Evolutionary conservation across 2,113 vertebrate species (phyloP), one percentile per base, ranked within the genome.

Genomic region (Erythrolamprus reginae): DNA sequence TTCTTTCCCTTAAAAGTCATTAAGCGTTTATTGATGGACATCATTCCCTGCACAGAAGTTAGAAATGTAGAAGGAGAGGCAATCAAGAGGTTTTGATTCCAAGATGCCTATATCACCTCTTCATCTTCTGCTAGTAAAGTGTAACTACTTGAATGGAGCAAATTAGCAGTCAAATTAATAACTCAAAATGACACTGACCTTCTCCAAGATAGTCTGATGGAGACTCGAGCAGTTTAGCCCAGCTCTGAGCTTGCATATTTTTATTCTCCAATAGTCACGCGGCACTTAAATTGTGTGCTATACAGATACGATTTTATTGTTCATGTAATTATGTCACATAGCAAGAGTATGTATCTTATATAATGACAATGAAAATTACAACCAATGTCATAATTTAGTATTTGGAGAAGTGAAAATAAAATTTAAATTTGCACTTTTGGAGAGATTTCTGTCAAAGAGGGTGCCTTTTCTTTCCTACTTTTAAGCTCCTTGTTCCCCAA

Each of bases 401-500:
- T 21, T 77, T 77, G 33, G 42, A 17, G 33, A 42, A 77, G 6
- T 77, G 70, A 38, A 84, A 92, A 84, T 90, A 38, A 89, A 45
- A 89, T 89, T 70, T 90, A 91, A 88, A 95, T 55, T 45, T 47
- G 47, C 51, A 93, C 70, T n/a, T 5, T n/a, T 55, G 77, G 93
- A 13, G 88, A 87, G 5, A 89, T 95, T 96, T 95, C 19, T 95
- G 94, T 93, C 92, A 95, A 95, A 96, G 50, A 51, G 91, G 50
- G 88, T 94, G 89, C 53, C 42, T 94, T 86, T 94, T 93, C 94
- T 91, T 88, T 58, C 92, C 90, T 88, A 92, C 83, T 94, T 95
- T 94, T 90, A 91, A 96, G 90, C 89, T 65, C 96, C 95, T 94
- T 96, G 95, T 95, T 94, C 95, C 93, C 95, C 82, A 95, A 95